Conservation (phyloP, 2,888 invertebrate species). For the Trileptium ribeirensis region DNA sequence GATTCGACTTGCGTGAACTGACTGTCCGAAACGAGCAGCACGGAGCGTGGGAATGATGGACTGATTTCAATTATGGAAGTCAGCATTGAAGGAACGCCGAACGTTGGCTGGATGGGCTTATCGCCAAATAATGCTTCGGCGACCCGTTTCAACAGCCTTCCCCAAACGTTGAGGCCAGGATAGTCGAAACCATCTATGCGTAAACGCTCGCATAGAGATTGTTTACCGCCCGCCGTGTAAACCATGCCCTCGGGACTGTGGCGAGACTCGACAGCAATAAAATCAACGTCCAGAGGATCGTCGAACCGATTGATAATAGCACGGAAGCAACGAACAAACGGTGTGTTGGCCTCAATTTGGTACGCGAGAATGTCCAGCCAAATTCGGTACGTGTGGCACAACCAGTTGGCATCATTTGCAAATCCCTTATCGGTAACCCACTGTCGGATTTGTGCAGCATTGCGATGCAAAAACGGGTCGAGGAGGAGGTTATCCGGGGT, state of each 20-base stretch:
- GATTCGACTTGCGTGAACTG: neutral
- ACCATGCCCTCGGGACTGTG: neutral
- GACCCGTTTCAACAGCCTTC: neutral
- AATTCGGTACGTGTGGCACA: neutral
- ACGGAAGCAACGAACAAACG: too few relatives aligned
- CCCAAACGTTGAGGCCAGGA: neutral
- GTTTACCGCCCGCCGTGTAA: neutral
- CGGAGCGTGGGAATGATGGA: neutral
- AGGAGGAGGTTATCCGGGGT: neutral
- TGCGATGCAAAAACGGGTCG: neutral
- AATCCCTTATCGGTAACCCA: neutral
- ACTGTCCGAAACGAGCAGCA: neutral
- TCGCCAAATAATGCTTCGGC: neutral
- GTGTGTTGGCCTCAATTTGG: neutral
- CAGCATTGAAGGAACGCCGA: neutral
- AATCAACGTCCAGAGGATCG: too few relatives aligned
- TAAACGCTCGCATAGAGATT: neutral
- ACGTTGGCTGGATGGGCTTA: neutral
- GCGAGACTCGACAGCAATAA: neutral
- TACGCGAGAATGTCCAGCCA: neutral
- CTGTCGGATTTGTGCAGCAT: neutral
- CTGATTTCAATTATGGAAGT: neutral
- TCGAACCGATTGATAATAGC: too few relatives aligned
- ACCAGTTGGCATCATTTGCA: neutral
- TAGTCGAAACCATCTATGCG: neutral